Percentiles rank a stretch among this genome's conserved stretches.
Conservation (phyloP, 2,113 vertebrate genomes). For the Chaetodon auriga region DNA sequence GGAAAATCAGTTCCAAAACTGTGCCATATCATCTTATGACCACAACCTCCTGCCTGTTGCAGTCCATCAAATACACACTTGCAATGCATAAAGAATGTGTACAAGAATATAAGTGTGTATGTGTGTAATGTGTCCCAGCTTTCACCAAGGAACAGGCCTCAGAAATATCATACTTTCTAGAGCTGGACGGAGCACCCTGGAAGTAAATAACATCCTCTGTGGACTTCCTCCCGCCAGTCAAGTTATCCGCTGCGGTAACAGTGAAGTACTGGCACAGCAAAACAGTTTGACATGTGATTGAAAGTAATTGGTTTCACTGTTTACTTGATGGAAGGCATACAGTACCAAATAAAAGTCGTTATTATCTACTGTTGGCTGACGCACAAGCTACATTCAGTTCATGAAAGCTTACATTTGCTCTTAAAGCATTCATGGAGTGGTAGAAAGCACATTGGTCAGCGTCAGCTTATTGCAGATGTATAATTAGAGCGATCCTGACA, state of each 20-base stretch:
- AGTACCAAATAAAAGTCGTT: not conserved
- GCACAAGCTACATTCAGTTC: not conserved
- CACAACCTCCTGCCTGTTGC: not conserved
- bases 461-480: not conserved
- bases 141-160: not conserved
- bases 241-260: not conserved
- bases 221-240: constrained; percentile 1
- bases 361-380: constrained; percentile 3
- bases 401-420: not conserved
- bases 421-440: too few relatives aligned
- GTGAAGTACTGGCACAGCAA: not conserved
- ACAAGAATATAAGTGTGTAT: not conserved
- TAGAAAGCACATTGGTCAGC: not conserved
- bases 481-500: not conserved
- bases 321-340: not conserved
- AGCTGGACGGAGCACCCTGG: not conserved
- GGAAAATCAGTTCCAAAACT: not conserved
- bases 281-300: constrained; percentile 5
- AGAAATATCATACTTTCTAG: constrained; percentile 18
- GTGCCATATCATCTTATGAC: not conserved
- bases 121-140: not conserved
- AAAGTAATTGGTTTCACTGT: constrained; percentile 6
- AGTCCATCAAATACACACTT: not conserved
- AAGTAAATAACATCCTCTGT: constrained; percentile 7
- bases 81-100: not conserved